Percentiles rank a stretch among this genome's conserved stretches.
Evolutionary conservation across 2,797 vertebrate genomes (phyloP).

Genomic region (Limosa lapponica): DNA sequence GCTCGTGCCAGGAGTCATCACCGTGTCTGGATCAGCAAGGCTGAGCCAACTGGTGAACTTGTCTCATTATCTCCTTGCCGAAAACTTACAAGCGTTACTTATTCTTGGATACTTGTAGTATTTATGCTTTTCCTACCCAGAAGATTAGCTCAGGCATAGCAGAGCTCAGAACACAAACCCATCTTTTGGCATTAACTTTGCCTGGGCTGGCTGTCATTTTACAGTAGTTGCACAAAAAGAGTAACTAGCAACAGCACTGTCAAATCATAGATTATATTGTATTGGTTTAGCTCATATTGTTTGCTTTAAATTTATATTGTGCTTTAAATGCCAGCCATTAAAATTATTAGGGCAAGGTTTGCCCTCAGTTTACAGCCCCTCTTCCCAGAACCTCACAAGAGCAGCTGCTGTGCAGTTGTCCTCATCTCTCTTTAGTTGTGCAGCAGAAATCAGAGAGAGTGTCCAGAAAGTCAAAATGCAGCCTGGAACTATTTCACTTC

Average conservation of each 20-base stretch:
- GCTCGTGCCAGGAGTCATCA: constrained; percentile 4
- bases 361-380: constrained; percentile 37
- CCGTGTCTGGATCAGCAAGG: constrained; percentile 30
- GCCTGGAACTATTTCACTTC: background rate
- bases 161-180: constrained; percentile 61
- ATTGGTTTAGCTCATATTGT: constrained; percentile 49
- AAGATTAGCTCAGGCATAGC: constrained; percentile 69
- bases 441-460: background rate
- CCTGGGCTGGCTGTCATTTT: constrained; percentile 69
- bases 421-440: background rate
- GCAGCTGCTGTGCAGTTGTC: background rate
- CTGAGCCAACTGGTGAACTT: constrained; percentile 65
- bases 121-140: constrained; percentile 65
- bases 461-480: background rate
- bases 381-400: background rate
- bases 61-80: constrained; percentile 61
- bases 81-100: constrained; percentile 64
- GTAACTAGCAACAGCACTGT: constrained; percentile 60
- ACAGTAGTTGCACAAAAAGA: constrained; percentile 68
- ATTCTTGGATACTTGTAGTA: constrained; percentile 70
- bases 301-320: constrained; percentile 60
- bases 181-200: constrained; percentile 67
- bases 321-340: constrained; percentile 54
- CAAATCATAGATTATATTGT: constrained; percentile 51
- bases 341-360: constrained; percentile 44